Percentiles rank a stretch among this genome's conserved stretches.
These are phyloP conservation scores for Geotrupes spiniger DNA, from an alignment of 2,888 invertebrate genomes.

Conservation along the genomic window DNA sequence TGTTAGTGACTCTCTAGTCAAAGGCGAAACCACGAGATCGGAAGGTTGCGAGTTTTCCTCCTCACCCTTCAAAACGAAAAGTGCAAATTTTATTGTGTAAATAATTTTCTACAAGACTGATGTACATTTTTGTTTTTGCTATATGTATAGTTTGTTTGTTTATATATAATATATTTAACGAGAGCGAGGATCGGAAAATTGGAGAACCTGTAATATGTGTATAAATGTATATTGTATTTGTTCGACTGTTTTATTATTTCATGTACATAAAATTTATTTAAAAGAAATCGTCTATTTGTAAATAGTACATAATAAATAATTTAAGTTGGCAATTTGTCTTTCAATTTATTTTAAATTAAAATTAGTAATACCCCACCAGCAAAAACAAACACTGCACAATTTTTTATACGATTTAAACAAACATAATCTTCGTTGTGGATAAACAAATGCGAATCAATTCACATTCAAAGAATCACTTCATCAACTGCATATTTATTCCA, in stretches of 20 bases:
- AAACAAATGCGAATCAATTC: no score
- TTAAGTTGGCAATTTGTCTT: neutral
- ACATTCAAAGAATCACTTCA: no score
- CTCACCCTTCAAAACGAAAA: neutral
- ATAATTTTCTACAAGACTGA: slow-evolving; percentile 43
- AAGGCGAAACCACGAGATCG: no score
- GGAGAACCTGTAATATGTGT: slow-evolving; percentile 15
- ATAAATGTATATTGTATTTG: slow-evolving; percentile 19
- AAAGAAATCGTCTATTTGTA: slow-evolving; percentile 18
- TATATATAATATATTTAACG: slow-evolving; percentile 22
- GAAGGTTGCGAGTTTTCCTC: no score
- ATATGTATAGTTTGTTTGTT: slow-evolving; percentile 28
- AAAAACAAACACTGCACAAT: no score
- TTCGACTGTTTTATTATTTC: slow-evolving; percentile 17
- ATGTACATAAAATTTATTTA: slow-evolving; percentile 22
- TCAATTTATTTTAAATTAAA: neutral
- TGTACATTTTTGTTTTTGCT: slow-evolving; percentile 32
- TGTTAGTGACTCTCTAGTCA: neutral
- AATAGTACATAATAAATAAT: slow-evolving; percentile 19
- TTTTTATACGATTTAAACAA: no score
- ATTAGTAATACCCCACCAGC: neutral
- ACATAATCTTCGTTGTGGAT: no score
- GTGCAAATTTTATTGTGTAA: slow-evolving; percentile 5
- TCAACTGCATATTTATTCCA: no score
- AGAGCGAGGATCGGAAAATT: slow-evolving; percentile 10